A percentile compares a stretch with the other conserved stretches of the same genome.
Conservation (phyloP, 1,140 invertebrate genomes). For the Drosophila malerkotliana region DNA sequence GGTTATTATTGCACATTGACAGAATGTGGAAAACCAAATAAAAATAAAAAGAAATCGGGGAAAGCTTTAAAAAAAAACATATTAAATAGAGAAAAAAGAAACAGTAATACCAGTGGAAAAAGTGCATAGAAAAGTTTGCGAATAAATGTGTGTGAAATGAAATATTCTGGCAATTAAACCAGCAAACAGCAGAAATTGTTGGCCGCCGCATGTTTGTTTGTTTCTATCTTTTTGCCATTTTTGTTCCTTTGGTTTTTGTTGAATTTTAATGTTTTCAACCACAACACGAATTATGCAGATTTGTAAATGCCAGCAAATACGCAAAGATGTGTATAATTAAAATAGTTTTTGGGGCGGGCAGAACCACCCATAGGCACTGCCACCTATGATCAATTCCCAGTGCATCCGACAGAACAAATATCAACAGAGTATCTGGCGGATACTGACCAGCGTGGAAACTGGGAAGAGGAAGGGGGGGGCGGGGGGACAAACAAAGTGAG, state of each 20-base stretch:
- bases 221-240: constrained; percentile 13
- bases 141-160: constrained; percentile 52
- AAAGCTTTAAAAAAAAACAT: constrained; percentile 19
- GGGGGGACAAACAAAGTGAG: constrained; percentile 17
- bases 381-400: constrained; percentile 23
- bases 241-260: constrained; percentile 19
- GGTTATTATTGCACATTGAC: constrained; percentile 45
- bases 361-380: background rate
- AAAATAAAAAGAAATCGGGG: background rate
- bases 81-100: constrained; percentile 30
- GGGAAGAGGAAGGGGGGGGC: constrained; percentile 16
- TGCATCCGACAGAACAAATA: constrained; percentile 16
- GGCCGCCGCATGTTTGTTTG: constrained; percentile 13
- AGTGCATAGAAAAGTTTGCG: constrained; percentile 31
- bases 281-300: constrained; percentile 70
- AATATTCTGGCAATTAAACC: constrained; percentile 77
- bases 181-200: constrained; percentile 39
- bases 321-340: constrained; percentile 69
- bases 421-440: constrained; percentile 30
- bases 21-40: constrained; percentile 41
- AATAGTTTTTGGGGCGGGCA: constrained; percentile 23
- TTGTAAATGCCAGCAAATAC: constrained; percentile 51
- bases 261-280: constrained; percentile 62
- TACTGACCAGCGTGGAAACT: constrained; percentile 61
- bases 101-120: constrained; percentile 21